Evolutionary conservation across 1,140 invertebrate genomes (phyloP).

Genomic region (Metopolophium dirhodum): DNA sequence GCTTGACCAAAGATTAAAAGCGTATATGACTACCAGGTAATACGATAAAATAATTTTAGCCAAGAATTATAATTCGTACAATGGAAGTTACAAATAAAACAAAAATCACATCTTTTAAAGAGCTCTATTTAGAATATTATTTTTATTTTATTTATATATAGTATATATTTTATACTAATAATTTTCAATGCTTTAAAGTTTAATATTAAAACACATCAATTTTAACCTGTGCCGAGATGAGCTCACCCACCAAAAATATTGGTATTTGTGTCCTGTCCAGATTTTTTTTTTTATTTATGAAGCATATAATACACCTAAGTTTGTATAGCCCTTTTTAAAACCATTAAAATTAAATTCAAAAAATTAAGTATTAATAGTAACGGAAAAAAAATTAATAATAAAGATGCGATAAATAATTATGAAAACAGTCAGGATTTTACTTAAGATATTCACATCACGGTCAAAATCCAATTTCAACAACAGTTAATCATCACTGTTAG

Average conservation of each 20-base stretch:
- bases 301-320: background rate
- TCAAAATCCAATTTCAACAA: background rate
- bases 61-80: too few relatives aligned
- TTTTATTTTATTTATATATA: background rate
- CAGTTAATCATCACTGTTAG: background rate
- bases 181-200: background rate
- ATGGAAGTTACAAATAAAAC: too few relatives aligned
- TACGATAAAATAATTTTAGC: background rate
- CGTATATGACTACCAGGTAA: background rate
- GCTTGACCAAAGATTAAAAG: too few relatives aligned
- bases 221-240: background rate
- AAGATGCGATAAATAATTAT: background rate
- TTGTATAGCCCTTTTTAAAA: background rate
- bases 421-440: background rate
- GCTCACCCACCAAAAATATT: too few relatives aligned
- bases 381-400: background rate
- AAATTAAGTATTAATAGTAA: background rate
- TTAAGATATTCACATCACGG: background rate
- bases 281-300: too few relatives aligned
- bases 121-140: background rate
- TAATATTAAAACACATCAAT: background rate
- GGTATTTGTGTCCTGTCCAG: too few relatives aligned
- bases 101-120: background rate
- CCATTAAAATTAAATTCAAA: background rate
- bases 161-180: too few relatives aligned